These are phyloP conservation scores for Natrix natrix DNA, from an alignment of 2,797 vertebrate species.

Conservation along the genomic window DNA sequence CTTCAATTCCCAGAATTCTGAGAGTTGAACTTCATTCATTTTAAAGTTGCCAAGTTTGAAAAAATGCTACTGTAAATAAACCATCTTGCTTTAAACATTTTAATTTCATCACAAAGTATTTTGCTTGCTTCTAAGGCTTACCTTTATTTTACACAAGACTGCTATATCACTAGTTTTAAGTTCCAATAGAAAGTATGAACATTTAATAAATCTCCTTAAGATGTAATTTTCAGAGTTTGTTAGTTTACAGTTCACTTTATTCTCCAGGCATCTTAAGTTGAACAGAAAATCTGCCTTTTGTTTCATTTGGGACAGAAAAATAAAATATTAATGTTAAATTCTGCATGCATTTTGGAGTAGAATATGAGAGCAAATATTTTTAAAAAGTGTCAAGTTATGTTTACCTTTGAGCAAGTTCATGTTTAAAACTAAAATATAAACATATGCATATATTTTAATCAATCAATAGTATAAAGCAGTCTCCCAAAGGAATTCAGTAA, in stretches of 20 bases:
- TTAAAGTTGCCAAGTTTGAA: neutral
- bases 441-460: neutral
- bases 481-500: neutral
- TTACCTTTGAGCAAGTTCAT: neutral
- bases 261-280: neutral
- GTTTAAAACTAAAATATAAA: neutral
- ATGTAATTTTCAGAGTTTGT: neutral
- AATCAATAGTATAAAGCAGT: slow-evolving; percentile 1
- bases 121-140: slow-evolving; percentile 10
- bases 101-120: neutral
- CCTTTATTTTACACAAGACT: neutral
- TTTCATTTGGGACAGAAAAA: neutral
- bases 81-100: neutral
- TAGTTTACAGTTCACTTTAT: rapidly evolving
- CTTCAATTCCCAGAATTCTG: neutral
- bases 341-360: neutral
- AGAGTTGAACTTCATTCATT: neutral
- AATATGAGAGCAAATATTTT: neutral
- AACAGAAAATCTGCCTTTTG: neutral
- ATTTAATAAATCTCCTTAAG: slow-evolving; percentile 12
- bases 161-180: neutral
- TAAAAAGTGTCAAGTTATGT: slow-evolving; percentile 20
- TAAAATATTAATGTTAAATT: neutral
- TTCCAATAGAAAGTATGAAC: neutral
- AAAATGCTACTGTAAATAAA: neutral